These are phyloP conservation scores for Sphenopsis melanotis DNA, from an alignment of 2,797 vertebrate genomes.

Conservation along the genomic window DNA sequence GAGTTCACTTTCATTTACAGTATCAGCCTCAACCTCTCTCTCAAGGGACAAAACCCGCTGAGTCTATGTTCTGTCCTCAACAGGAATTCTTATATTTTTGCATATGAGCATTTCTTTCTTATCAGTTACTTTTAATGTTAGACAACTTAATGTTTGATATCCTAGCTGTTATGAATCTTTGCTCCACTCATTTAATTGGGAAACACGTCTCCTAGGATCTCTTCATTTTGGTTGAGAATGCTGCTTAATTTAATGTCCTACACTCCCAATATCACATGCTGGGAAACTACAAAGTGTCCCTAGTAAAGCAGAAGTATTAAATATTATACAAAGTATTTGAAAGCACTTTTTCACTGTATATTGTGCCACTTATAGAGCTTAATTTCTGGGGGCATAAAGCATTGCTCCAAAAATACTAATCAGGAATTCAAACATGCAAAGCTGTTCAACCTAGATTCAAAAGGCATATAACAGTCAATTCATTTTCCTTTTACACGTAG, in stretches of 20 bases:
- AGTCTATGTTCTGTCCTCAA: not conserved
- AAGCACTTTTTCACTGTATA: not conserved
- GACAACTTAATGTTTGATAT: not conserved
- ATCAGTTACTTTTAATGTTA: not conserved
- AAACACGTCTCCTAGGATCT: fast-evolving
- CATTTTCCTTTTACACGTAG: not conserved
- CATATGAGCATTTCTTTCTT: not conserved
- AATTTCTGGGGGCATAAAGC: not conserved
- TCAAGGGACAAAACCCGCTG: not conserved
- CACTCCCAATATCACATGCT: not conserved
- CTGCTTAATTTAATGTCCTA: not conserved
- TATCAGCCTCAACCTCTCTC: not conserved
- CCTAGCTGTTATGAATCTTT: not conserved
- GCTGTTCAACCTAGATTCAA: not conserved
- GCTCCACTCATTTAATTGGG: not conserved
- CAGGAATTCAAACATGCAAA: not conserved
- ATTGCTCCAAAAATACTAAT: not conserved
- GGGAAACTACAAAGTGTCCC: not conserved
- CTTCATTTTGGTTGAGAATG: not conserved
- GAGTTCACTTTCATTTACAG: not conserved
- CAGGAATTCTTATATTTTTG: not conserved
- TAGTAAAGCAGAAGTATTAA: not conserved
- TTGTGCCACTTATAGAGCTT: not conserved
- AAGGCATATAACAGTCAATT: not conserved
- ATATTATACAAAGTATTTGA: not conserved